Evolutionary conservation across 2,888 invertebrate genomes (phyloP), one percentile per base, ranked within the genome.

Genomic region (Netelia inedita): DNA sequence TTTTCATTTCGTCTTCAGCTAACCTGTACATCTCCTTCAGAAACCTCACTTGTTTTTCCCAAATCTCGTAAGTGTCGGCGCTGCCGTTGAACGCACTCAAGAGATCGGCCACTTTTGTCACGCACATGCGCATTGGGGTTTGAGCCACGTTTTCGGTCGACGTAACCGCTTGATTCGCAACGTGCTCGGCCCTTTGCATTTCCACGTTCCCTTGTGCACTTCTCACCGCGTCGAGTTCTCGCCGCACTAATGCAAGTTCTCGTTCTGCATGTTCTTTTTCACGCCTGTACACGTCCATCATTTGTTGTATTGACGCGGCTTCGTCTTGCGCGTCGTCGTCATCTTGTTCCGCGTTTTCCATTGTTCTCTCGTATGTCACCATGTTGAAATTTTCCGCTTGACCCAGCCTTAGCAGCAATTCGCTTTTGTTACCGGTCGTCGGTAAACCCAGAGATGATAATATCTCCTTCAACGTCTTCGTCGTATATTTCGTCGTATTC

Each of bases 181-280:
- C 68, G n/a, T 19, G 50, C 14, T 35, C 50, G 8, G 28, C 14
- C 0, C 35, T 14, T 21, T 23, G 16, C 46, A 50, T 55, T 19
- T 19, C 50, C 1, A 1, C 50, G 9, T 14, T 63, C 41, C 9
- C 19, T 16, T 35, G 41, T 50, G 21, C n/a, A 16, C 19, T 46
- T 43, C 61, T 43, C 21, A n/a, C 46, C 46, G 43, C 19, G 9
- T 73, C 73, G 35, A 73, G 53, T 41, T 73, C 59, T 35, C 35
- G 35, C 81, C 85, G 86, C 1, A 28, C n/a, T 1, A 75, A 28
- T 53, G 23, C 46, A 8, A 75, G 50, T 28, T 75, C 63, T 9
- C 75, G 75, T 65, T 75, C 65, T 21, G 75, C 65, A 11, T 65
- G 65, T 16, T 53, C 75, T 10, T 65, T 75, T 53, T 75, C 53